Conservation (phyloP, 1,140 invertebrate species). For the Hyposmocoma kahamanoa region DNA sequence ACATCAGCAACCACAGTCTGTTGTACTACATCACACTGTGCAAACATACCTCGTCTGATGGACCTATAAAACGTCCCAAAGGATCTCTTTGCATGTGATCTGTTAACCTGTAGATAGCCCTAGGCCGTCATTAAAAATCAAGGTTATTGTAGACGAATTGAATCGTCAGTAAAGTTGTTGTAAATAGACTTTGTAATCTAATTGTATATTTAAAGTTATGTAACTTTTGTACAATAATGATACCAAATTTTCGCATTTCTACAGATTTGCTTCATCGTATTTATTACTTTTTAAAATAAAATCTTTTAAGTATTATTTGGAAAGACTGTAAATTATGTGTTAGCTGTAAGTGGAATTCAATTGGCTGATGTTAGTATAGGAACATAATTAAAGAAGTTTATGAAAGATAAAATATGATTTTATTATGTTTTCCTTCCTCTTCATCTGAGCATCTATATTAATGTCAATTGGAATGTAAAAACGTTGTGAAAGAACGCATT, state of each 20-base stretch:
- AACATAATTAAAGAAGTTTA: constrained; percentile 67
- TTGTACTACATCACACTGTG: constrained; percentile 63
- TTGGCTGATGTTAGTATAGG: constrained; percentile 68
- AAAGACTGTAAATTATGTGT: constrained; percentile 73
- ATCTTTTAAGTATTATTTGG: constrained; percentile 65
- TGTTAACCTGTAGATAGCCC: constrained; percentile 41
- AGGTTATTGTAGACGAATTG: constrained; percentile 39
- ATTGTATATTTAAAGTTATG: constrained; percentile 34
- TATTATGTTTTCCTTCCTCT: constrained; percentile 23
- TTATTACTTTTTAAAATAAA: constrained; percentile 59
- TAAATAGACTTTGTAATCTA: constrained; percentile 43
- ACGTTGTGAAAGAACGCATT: constrained; percentile 22
- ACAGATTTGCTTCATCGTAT: constrained; percentile 62
- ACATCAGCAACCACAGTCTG: constrained; percentile 54
- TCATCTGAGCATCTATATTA: neutral
- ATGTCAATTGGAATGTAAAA: constrained; percentile 23
- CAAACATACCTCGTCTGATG: constrained; percentile 70
- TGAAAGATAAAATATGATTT: constrained; percentile 39
- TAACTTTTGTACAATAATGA: constrained; percentile 71
- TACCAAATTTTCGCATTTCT: constrained; percentile 71
- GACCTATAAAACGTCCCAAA: constrained; percentile 28
- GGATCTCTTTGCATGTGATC: constrained; percentile 49
- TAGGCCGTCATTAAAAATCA: constrained; percentile 39
- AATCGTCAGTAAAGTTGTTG: constrained; percentile 51
- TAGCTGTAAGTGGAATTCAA: constrained; percentile 45